Base-by-base conservation (phyloP, 2,113 vertebrate genomes). In the Semnopithecus entellus region DNA sequence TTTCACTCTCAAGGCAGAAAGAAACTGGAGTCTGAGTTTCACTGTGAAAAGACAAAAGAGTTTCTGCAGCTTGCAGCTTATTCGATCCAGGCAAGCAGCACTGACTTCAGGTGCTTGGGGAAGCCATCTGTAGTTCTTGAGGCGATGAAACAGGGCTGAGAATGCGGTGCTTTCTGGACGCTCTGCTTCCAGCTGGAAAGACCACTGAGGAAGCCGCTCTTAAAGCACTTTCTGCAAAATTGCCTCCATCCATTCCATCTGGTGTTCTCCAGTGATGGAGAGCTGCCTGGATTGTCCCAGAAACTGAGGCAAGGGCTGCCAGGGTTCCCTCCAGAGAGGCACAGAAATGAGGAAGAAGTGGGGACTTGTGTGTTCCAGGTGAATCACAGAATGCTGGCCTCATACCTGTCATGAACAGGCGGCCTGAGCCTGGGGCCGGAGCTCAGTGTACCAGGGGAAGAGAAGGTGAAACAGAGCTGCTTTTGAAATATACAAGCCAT, bases 131-230 rank as follows among this genome's bases (percentile, higher is more conserved):
- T 3, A 93, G 95, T 91, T 97, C 96, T 98, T 10, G 81, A 98
- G 97, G 97, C 91, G 0, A 96, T 88, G 68, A 84, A 93, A 94
- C 73, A 18, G 79, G 81, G 91, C 93, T 94, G 97, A 83, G 73
- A 48, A 83, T 3, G 8, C 18, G 68, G 43, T 70, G 81, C 48
- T 97, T 97, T 89, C 94, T 91, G 92, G 95, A 50, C 2, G 6
- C 91, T 95, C 86, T 91, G 91, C 35, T 96, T 97, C 95, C 96
- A 97, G 97, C 98, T 98, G 97, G 96, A 97, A 96, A 98, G 96
- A 96, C 91, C 96, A 97, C 90, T 64, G 61, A 96, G 93, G 93
- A 94, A 96, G 88, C 66, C 45, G 4, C 68, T 94, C 82, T 88
- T n/a, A 0, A 81, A 90, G 93, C 55, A 72, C 79, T 97, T 83